These are phyloP conservation scores for Bufo bufo DNA, from an alignment of 2,113 vertebrate genomes.

Conservation along the genomic window DNA sequence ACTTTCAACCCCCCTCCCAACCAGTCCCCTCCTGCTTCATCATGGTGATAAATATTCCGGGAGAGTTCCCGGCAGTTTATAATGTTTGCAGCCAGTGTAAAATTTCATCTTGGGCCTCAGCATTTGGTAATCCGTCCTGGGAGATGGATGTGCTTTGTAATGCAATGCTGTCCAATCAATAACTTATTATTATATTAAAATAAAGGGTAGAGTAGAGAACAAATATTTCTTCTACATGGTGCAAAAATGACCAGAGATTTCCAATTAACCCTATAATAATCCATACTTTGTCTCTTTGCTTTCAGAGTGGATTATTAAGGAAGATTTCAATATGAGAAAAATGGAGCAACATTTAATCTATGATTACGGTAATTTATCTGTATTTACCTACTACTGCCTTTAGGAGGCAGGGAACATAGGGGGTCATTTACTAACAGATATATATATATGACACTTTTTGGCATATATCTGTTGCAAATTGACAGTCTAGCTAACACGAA, in stretches of 20 bases:
- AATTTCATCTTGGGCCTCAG: slow-evolving; percentile 44
- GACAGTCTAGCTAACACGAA: neutral
- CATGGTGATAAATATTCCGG: slow-evolving; percentile 53
- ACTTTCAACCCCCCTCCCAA: neutral
- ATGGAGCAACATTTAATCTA: neutral
- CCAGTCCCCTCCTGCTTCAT: neutral
- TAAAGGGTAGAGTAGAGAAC: slow-evolving; percentile 50
- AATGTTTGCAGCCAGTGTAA: slow-evolving; percentile 56
- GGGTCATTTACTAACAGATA: no score
- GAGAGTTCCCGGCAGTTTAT: slow-evolving; percentile 49
- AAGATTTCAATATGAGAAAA: neutral
- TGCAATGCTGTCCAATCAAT: slow-evolving; percentile 57
- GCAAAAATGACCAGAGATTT: neutral
- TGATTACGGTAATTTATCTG: no score
- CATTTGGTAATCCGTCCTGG: slow-evolving; percentile 56
- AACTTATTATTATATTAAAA: slow-evolving; percentile 60
- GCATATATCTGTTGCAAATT: neutral
- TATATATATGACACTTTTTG: no score
- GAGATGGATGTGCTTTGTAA: slow-evolving; percentile 59
- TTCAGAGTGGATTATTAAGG: neutral
- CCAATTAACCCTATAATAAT: slow-evolving; percentile 36
- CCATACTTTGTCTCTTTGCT: neutral
- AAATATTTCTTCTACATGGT: slow-evolving; percentile 50
- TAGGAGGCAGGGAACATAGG: neutral
- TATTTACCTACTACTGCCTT: neutral